These are phyloP conservation scores for Clanis bilineata DNA, from an alignment of 2,888 invertebrate genomes.

Conservation along the genomic window DNA sequence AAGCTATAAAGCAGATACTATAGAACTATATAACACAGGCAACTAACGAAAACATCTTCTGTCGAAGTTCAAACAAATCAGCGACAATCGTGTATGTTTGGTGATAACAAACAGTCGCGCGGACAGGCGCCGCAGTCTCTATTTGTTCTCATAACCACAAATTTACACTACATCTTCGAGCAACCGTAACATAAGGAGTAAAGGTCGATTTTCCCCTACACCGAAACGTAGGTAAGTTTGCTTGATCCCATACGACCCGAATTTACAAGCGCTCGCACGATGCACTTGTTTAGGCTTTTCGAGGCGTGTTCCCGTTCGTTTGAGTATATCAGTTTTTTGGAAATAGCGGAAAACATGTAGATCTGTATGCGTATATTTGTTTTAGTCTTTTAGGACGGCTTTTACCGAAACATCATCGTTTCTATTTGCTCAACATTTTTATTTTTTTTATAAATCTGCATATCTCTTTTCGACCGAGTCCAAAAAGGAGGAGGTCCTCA, in stretches of 20 bases:
- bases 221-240: slow-evolving; percentile 23
- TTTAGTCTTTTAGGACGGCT: slow-evolving; percentile 17
- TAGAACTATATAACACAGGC: slow-evolving; percentile 18
- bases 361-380: slow-evolving; percentile 15
- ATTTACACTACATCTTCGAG: slow-evolving; percentile 21
- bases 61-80: slow-evolving; percentile 58
- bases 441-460: too few relatives aligned
- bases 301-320: slow-evolving; percentile 31
- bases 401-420: too few relatives aligned
- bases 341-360: not conserved
- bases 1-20: not conserved
- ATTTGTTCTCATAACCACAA: slow-evolving; percentile 59
- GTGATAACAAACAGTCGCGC: slow-evolving; percentile 48
- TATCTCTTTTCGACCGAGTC: too few relatives aligned
- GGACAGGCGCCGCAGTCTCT: slow-evolving; percentile 48
- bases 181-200: slow-evolving; percentile 19
- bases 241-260: slow-evolving; percentile 42
- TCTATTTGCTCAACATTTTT: too few relatives aligned
- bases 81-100: slow-evolving; percentile 50
- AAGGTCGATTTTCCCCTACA: slow-evolving; percentile 24
- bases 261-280: slow-evolving; percentile 50
- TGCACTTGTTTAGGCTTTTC: slow-evolving; percentile 11
- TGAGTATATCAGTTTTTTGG: slow-evolving; percentile 9
- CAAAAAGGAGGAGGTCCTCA: too few relatives aligned
- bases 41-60: slow-evolving; percentile 25